These are phyloP conservation scores for Eupithecia vulgata DNA, from an alignment of 2,888 invertebrate genomes.

Conservation along the genomic window DNA sequence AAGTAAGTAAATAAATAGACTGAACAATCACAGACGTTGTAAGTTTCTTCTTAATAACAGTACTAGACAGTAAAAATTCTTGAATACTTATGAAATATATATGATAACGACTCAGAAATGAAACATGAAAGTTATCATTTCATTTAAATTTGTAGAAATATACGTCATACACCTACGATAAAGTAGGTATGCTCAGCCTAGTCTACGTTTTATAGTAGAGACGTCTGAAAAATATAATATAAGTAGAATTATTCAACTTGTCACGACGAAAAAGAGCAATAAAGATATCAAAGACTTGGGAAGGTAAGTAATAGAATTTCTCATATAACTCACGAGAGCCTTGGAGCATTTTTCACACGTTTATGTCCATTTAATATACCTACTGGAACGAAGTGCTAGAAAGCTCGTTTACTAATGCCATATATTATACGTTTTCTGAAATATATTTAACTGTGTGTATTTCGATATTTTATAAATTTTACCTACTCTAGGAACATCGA, in stretches of 20 bases:
- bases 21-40: neutral
- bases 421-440: conserved; percentile 18
- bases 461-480: neutral
- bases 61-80: neutral
- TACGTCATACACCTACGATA: neutral
- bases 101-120: neutral
- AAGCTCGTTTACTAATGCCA: conserved; percentile 10
- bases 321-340: conserved; percentile 33
- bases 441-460: neutral
- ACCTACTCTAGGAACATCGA: neutral
- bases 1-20: too few relatives aligned
- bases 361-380: conserved; percentile 36
- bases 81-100: neutral
- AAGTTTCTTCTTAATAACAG: neutral
- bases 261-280: conserved; percentile 39
- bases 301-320: conserved; percentile 35
- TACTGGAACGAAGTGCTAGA: conserved; percentile 29
- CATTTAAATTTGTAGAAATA: neutral
- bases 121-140: neutral
- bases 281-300: conserved; percentile 40
- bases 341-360: conserved; percentile 34
- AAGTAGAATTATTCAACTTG: conserved; percentile 37
- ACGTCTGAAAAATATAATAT: conserved; percentile 20
- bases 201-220: neutral
- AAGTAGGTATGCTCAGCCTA: neutral